These are phyloP conservation scores for Musca domestica DNA, from an alignment of 1,140 invertebrate genomes.

Conservation along the genomic window DNA sequence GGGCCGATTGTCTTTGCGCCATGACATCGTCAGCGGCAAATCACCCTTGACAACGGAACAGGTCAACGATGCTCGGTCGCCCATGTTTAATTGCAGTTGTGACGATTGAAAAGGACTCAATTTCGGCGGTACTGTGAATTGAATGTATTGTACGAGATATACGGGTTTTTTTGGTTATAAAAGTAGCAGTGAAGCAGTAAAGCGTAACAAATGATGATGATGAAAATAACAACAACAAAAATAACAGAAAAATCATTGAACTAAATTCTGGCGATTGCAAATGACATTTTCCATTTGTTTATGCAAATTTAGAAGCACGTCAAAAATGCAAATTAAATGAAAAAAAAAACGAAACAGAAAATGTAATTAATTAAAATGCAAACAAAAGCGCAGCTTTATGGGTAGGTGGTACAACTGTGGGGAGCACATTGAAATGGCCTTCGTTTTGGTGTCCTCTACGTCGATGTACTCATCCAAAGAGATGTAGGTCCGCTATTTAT, in stretches of 20 bases:
- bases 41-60: conserved; percentile 78
- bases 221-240: neutral
- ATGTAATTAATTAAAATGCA: too few species aligned
- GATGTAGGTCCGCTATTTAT: too few species aligned
- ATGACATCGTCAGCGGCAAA: conserved; percentile 70
- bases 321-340: neutral
- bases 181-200: neutral
- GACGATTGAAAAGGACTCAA: conserved; percentile 74
- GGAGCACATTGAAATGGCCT: too few species aligned
- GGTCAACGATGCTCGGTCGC: conserved; percentile 71
- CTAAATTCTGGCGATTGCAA: neutral
- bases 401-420: too few species aligned
- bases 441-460: too few species aligned
- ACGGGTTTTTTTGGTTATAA: neutral
- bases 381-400: too few species aligned
- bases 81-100: conserved; percentile 70
- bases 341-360: too few species aligned
- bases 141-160: neutral
- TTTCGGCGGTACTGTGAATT: conserved; percentile 73
- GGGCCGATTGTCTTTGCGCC: conserved; percentile 72
- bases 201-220: neutral
- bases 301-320: conserved; percentile 3
- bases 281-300: conserved; percentile 4
- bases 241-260: neutral
- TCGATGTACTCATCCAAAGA: too few species aligned